These are phyloP conservation scores for Tuta absoluta DNA, from an alignment of 2,888 invertebrate species.

Conservation along the genomic window DNA sequence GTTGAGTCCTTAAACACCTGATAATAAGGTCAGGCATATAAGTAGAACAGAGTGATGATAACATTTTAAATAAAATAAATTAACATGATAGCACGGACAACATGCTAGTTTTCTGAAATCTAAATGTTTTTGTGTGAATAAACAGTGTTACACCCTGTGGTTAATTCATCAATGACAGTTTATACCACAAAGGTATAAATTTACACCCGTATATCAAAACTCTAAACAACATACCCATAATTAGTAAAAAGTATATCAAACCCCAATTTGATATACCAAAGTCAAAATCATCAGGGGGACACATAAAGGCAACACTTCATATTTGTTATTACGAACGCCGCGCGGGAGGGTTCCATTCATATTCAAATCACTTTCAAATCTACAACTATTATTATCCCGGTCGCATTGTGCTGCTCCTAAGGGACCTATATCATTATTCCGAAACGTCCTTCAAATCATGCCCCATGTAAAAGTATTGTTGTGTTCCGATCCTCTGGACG, in stretches of 20 bases:
- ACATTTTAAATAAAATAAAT: too few species aligned
- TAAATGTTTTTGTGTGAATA: too few species aligned
- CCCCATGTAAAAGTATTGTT: constrained; percentile 72
- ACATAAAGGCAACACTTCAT: constrained; percentile 76
- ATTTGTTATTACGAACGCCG: constrained; percentile 76
- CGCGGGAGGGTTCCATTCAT: constrained; percentile 79
- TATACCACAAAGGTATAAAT: background rate
- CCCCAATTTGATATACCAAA: constrained; percentile 69
- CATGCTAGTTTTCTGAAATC: too few species aligned
- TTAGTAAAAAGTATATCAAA: constrained; percentile 63
- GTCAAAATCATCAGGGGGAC: constrained; percentile 71
- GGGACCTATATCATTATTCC: constrained; percentile 78
- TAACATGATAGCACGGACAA: too few species aligned
- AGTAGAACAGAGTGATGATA: too few species aligned
- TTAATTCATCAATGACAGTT: background rate
- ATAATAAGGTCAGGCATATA: too few species aligned
- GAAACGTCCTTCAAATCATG: constrained; percentile 72
- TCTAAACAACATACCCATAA: constrained; percentile 48
- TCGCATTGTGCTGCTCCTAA: constrained; percentile 73
- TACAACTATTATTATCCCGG: constrained; percentile 79
- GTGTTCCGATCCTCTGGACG: constrained; percentile 60
- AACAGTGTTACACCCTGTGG: too few species aligned
- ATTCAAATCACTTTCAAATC: constrained; percentile 80
- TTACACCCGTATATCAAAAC: constrained; percentile 5
- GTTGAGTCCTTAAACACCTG: too few species aligned